Evolutionary conservation across 2,797 vertebrate genomes (phyloP).

Genomic region (Anguilla obscura): DNA sequence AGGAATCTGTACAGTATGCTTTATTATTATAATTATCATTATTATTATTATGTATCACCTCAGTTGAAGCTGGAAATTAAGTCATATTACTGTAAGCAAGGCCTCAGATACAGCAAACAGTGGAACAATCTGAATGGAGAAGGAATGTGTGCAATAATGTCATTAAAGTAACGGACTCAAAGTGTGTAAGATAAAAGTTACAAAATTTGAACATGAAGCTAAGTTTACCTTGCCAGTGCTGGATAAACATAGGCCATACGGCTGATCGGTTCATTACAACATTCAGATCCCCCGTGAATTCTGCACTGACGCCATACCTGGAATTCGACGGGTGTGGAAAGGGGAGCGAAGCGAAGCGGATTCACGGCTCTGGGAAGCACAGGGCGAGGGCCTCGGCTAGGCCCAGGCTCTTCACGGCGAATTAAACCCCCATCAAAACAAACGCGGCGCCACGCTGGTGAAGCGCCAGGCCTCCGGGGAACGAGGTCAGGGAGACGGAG

Average conservation of each 20-base stretch:
- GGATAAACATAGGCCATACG: not conserved
- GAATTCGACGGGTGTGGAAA: not conserved
- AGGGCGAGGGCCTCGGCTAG: conserved; percentile 6
- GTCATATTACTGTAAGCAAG: too few relatives aligned
- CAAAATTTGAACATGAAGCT: too few relatives aligned
- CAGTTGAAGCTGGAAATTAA: too few relatives aligned
- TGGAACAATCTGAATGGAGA: too few relatives aligned
- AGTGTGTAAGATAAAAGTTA: too few relatives aligned
- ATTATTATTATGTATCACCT: too few relatives aligned
- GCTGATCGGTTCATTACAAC: not conserved
- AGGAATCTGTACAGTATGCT: not conserved
- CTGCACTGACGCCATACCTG: not conserved
- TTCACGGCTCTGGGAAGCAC: conserved; percentile 11
- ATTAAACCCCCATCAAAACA: conserved; percentile 39
- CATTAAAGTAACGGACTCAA: too few relatives aligned
- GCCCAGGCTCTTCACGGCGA: conserved; percentile 26
- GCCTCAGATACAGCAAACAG: too few relatives aligned
- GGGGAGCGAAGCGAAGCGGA: not conserved
- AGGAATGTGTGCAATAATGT: too few relatives aligned
- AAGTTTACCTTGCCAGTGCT: too few relatives aligned
- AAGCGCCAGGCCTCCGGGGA: conserved; percentile 14
- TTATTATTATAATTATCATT: not conserved
- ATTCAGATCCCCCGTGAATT: not conserved
- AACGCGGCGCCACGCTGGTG: not conserved
- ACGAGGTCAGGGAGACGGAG: not conserved